These are phyloP conservation scores for Pammene fasciana DNA, from an alignment of 2,888 invertebrate genomes.

Conservation along the genomic window DNA sequence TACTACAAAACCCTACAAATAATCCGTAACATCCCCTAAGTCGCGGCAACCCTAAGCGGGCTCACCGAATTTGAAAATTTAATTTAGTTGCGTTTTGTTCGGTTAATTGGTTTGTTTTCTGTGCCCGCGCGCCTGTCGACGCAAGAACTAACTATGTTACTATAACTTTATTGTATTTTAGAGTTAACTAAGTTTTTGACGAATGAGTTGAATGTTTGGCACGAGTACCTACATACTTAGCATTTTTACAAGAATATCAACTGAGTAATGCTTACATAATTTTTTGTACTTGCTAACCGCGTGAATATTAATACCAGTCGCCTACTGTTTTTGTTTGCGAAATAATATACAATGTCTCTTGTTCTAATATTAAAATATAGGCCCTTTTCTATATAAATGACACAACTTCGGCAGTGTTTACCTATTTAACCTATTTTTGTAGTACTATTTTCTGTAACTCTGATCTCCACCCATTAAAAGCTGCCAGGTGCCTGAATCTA, in stretches of 20 bases:
- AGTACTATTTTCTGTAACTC: no score
- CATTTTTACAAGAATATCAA: not conserved
- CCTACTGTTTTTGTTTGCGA: no score
- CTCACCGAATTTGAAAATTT: conserved; percentile 76
- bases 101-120: conserved; percentile 80
- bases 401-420: no score
- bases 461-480: no score
- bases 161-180: conserved; percentile 5
- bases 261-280: no score
- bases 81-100: conserved; percentile 79
- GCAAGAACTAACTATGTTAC: conserved; percentile 5
- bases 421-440: no score
- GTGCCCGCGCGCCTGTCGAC: conserved; percentile 49
- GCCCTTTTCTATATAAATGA: no score
- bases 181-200: conserved; percentile 2
- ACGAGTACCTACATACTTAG: not conserved
- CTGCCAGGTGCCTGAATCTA: no score
- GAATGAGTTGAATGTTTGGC: not conserved
- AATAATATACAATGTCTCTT: no score
- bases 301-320: no score
- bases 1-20: conserved; percentile 5
- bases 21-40: conserved; percentile 39
- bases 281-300: no score
- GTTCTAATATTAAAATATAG: no score
- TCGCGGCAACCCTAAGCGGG: conserved; percentile 50